Conservation (phyloP, 2,888 invertebrate species). For the Allacma fusca region DNA sequence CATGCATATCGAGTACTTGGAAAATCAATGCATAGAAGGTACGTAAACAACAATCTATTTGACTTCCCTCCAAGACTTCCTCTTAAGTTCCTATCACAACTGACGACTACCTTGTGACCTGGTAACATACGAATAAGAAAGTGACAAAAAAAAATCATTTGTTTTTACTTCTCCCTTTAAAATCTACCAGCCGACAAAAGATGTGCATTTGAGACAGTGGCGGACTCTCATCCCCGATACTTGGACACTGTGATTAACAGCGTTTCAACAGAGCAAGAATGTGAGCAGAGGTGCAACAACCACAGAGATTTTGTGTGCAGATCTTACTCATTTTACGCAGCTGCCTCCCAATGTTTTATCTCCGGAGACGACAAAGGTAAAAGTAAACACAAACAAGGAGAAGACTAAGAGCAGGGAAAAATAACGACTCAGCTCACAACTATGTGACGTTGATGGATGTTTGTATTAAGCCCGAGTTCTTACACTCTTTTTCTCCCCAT, state of each 20-base stretch:
- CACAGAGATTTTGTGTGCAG: constrained; percentile 65
- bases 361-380: constrained; percentile 65
- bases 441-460: constrained; percentile 40
- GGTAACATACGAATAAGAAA: too few species aligned
- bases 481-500: constrained; percentile 19
- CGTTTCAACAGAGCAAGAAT: constrained; percentile 64
- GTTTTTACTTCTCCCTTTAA: too few species aligned
- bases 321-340: constrained; percentile 65
- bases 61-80: too few species aligned
- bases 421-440: background rate
- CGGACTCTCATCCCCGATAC: constrained; percentile 63
- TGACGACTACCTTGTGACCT: too few species aligned
- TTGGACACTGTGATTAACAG: constrained; percentile 63
- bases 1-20: constrained; percentile 67
- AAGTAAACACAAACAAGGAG: constrained; percentile 8
- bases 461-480: constrained; percentile 15
- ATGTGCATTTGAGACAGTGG: constrained; percentile 62
- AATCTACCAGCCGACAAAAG: constrained; percentile 61
- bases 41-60: background rate
- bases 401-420: background rate
- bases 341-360: constrained; percentile 65
- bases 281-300: constrained; percentile 64
- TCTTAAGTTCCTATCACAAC: too few species aligned
- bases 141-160: too few species aligned
- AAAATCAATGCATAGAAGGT: constrained; percentile 69